Evolutionary conservation across 2,113 vertebrate genomes (phyloP).

Genomic region (Daphoenositta chrysoptera): DNA sequence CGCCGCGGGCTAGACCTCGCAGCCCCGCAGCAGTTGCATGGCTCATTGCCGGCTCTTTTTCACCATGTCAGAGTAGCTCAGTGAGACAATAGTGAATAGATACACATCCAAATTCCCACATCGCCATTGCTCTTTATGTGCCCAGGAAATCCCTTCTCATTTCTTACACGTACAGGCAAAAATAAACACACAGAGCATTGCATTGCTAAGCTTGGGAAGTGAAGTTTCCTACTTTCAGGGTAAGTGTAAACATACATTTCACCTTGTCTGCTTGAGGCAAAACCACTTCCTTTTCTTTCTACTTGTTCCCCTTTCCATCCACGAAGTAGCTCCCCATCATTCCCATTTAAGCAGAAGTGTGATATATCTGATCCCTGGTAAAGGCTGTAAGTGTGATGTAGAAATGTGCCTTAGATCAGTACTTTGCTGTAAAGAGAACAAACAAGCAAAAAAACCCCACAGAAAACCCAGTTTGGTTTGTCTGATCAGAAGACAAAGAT

Average conservation of each 20-base stretch:
- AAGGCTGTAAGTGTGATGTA: neutral
- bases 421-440: neutral
- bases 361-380: neutral
- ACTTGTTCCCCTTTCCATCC: neutral
- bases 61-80: accelerated
- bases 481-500: neutral
- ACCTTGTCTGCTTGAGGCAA: neutral
- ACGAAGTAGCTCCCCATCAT: neutral
- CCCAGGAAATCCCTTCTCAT: neutral
- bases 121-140: neutral
- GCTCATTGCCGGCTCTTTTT: neutral
- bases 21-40: no score
- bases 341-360: neutral
- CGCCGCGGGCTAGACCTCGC: neutral
- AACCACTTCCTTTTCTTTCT: neutral
- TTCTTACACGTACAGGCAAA: neutral
- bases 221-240: neutral
- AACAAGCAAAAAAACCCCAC: neutral
- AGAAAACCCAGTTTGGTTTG: neutral
- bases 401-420: neutral
- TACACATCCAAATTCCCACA: neutral
- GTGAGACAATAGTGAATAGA: accelerated
- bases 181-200: neutral
- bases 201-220: neutral
- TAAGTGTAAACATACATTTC: neutral